Evolutionary conservation across 2,797 vertebrate genomes (phyloP).

Genomic region (Gallinago stenura): DNA sequence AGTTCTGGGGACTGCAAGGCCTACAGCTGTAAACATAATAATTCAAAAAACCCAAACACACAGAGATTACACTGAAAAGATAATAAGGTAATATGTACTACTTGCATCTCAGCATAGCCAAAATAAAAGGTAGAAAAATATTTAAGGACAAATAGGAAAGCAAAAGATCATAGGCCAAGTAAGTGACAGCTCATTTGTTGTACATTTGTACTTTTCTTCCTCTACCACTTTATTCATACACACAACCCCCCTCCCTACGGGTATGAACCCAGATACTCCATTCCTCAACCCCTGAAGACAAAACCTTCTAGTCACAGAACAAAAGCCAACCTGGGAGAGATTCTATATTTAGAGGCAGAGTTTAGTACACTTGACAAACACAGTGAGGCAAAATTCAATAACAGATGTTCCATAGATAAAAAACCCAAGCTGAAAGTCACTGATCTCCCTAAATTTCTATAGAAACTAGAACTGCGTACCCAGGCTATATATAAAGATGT

Average conservation of each 20-base stretch:
- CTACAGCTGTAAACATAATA: background rate
- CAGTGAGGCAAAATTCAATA: background rate
- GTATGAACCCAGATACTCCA: background rate
- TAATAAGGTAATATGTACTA: background rate
- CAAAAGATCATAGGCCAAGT: background rate
- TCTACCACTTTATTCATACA: background rate
- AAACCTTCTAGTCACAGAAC: background rate
- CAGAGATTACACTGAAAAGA: background rate
- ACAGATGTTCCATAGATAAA: background rate
- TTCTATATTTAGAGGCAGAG: background rate
- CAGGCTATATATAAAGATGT: background rate
- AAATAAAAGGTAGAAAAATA: background rate
- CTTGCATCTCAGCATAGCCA: background rate
- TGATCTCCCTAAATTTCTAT: background rate
- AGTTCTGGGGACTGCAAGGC: background rate
- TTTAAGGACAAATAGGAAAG: background rate
- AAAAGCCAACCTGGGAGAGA: background rate
- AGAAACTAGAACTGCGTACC: background rate
- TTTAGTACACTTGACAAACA: background rate
- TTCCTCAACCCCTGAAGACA: accelerated
- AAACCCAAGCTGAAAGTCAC: background rate
- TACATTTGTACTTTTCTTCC: background rate
- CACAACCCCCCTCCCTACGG: background rate
- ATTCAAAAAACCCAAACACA: background rate
- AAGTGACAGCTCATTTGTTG: background rate